Evolutionary conservation across 2,888 invertebrate genomes (phyloP), one percentile per base, ranked within the genome.

Genomic region (Lutraria lutraria): DNA sequence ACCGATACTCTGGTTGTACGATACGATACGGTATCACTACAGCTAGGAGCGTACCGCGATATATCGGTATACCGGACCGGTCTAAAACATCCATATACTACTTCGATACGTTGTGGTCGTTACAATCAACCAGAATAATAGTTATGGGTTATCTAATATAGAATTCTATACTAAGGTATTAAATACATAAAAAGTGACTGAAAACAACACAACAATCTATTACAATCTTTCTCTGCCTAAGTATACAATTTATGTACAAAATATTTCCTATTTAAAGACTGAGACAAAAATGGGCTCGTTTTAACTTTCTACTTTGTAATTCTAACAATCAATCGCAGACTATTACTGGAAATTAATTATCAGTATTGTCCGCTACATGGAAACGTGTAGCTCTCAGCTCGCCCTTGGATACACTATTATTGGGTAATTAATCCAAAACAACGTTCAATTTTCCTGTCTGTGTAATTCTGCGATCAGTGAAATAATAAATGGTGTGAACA

Each of bases 391-490:
- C 25, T 68, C 12, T 68, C 12, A n/a, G 6, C 25, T 21, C 25
- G n/a, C 63, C 10, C n/a, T 12, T 25, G 63, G n/a, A 68, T 68
- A 68, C 21, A 68, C 3, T 25, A 6, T n/a, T 25, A 68, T 68
- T 68, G 10, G 25, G 25, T 25, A 12, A 13, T 68, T 25, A 68
- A 68, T 68, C 25, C 12, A 68, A 68, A 25, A 68, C n/a, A 68
- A 25, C 63, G 25, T 68, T 68, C 63, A 68, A 68, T 68, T 68
- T 68, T 25, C 63, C 13, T 68, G 63, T 68, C 63, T n/a, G 25
- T 0, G 60, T 6, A 8, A 10, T n/a, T 68, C 12, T 25, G n/a
- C 63, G n/a, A 68, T 25, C 21, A 68, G 63, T 25, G 25, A 25
- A 25, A 68, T 10, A 10, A 8, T 25, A 68, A 68, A 13, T 12